Evolutionary conservation across 2,113 vertebrate species (phyloP).

Genomic region (Monopterus albus): DNA sequence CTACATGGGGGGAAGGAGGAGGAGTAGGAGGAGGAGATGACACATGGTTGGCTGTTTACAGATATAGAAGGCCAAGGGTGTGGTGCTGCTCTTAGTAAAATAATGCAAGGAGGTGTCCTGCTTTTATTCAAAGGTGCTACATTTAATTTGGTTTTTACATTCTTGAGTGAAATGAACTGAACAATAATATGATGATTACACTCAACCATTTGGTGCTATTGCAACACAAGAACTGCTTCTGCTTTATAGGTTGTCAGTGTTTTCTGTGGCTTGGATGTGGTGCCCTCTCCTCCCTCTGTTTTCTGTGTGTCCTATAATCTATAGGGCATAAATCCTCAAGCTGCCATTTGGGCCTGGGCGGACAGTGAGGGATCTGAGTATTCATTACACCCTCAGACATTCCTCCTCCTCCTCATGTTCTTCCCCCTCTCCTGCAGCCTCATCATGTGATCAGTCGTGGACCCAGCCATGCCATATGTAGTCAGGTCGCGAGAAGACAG

Average conservation of each 20-base stretch:
- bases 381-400: constrained; percentile 68
- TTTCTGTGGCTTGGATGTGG: constrained; percentile 24
- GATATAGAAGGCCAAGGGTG: constrained; percentile 57
- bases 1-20: constrained; percentile 46
- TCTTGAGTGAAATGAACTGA: background rate
- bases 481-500: constrained; percentile 56
- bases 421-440: constrained; percentile 21
- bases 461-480: constrained; percentile 75
- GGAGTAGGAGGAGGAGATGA: constrained; percentile 50
- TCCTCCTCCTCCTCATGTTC: constrained; percentile 42
- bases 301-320: constrained; percentile 51
- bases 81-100: constrained; percentile 23
- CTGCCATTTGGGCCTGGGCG: constrained; percentile 23
- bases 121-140: constrained; percentile 1
- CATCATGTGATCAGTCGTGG: constrained; percentile 59
- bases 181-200: background rate
- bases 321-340: constrained; percentile 31
- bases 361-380: constrained; percentile 48
- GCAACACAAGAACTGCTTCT: background rate
- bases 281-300: background rate
- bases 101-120: constrained; percentile 19
- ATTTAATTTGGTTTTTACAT: background rate
- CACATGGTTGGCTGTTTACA: constrained; percentile 70
- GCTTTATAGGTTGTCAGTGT: constrained; percentile 4
- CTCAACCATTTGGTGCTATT: background rate